Conservation (phyloP, 2,797 vertebrate genomes). For the Micrastur ruficollis region DNA sequence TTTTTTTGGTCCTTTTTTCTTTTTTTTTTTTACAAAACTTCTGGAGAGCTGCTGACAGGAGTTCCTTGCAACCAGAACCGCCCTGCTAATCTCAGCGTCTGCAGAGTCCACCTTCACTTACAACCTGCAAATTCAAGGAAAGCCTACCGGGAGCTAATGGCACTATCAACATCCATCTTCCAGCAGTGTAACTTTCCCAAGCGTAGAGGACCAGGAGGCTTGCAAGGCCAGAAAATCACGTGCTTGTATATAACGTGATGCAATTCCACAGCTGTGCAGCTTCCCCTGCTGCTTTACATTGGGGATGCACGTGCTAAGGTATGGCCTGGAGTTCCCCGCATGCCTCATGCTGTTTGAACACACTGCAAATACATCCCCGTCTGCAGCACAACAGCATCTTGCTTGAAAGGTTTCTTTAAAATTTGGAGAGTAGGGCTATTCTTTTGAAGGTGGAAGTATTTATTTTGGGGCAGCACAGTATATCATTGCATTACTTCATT, state of each 20-base stretch:
- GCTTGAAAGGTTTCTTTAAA: background rate
- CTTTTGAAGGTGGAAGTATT: background rate
- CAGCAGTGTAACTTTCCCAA: background rate
- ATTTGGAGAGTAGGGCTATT: background rate
- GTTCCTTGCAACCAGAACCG: background rate
- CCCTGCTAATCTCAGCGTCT: background rate
- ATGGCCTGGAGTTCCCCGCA: rapidly evolving
- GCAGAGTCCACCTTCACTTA: background rate
- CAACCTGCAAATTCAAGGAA: background rate
- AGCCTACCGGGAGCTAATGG: background rate
- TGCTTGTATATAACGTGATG: rapidly evolving
- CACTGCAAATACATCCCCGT: background rate
- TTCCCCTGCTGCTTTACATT: background rate
- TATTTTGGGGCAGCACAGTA: background rate
- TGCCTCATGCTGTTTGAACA: background rate
- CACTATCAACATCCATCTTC: background rate
- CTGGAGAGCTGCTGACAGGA: background rate
- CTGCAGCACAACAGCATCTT: background rate
- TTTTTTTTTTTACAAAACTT: background rate
- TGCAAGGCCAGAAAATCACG: background rate
- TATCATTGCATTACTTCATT: background rate
- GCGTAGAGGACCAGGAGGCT: background rate
- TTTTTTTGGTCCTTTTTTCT: background rate
- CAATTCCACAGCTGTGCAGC: background rate
- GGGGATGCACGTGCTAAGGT: rapidly evolving